Evolutionary conservation across 2,888 invertebrate genomes (phyloP).

Genomic region (Cantharis flavilabris): DNA sequence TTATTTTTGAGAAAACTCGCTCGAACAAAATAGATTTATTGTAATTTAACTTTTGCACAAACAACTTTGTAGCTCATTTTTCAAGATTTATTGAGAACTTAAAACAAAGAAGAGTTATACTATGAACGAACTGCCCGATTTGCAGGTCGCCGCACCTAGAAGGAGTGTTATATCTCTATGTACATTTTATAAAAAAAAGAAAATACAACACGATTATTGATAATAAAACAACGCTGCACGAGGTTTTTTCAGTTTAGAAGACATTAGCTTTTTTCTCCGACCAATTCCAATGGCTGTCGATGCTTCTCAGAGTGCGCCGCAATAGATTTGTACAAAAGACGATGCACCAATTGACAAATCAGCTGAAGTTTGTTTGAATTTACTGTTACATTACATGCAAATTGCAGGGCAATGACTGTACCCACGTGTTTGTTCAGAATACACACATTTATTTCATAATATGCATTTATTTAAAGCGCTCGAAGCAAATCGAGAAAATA

Average conservation of each 20-base stretch:
- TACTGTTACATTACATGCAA: slow-evolving; percentile 18
- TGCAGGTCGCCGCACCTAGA: slow-evolving; percentile 34
- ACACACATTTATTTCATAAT: slow-evolving; percentile 16
- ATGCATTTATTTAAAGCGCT: slow-evolving; percentile 13
- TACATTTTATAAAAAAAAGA: neutral
- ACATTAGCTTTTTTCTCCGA: no score
- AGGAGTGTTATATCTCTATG: slow-evolving; percentile 26
- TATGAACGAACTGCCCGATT: slow-evolving; percentile 25
- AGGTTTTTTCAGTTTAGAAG: no score
- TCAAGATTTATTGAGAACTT: slow-evolving; percentile 24
- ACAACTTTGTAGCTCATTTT: slow-evolving; percentile 13
- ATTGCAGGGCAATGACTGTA: slow-evolving; percentile 24
- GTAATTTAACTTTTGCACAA: slow-evolving; percentile 9
- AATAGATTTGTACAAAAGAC: neutral
- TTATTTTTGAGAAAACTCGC: neutral
- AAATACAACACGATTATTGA: slow-evolving; percentile 13
- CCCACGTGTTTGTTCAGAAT: slow-evolving; percentile 25
- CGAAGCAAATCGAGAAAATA: slow-evolving; percentile 4
- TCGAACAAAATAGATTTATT: neutral
- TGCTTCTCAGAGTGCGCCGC: neutral
- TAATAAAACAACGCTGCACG: slow-evolving; percentile 6
- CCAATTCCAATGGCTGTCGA: no score
- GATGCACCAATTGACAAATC: slow-evolving; percentile 13
- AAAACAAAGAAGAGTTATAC: slow-evolving; percentile 25
- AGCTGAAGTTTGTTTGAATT: slow-evolving; percentile 16